Percentiles rank a stretch among this genome's conserved stretches.
These are phyloP conservation scores for Polypterus bichir DNA, from an alignment of 2,113 vertebrate species.

Conservation along the genomic window DNA sequence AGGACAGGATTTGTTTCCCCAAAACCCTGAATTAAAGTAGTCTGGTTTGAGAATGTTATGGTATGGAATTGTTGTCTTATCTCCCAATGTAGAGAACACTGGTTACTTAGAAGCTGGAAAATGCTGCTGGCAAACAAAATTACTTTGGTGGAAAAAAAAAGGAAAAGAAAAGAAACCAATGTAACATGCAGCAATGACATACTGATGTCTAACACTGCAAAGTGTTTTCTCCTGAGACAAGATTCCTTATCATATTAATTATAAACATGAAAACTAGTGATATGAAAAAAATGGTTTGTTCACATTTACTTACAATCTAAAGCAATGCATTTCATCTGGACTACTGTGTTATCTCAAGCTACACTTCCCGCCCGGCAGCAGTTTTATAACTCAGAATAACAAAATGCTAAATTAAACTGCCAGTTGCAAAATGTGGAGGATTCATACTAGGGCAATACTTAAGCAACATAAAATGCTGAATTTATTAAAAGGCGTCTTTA, in stretches of 20 bases:
- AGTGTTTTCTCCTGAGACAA: background rate
- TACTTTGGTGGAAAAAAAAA: too few relatives aligned
- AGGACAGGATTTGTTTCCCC: too few relatives aligned
- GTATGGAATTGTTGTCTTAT: too few relatives aligned
- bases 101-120: too few relatives aligned
- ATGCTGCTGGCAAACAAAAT: too few relatives aligned
- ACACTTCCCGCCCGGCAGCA: conserved; percentile 26
- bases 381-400: conserved; percentile 13
- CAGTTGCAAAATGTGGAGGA: conserved; percentile 13
- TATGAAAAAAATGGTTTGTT: background rate
- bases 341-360: too few relatives aligned
- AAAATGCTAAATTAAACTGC: conserved; percentile 8
- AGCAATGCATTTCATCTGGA: background rate
- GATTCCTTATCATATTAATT: background rate
- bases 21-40: too few relatives aligned
- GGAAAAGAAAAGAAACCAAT: too few relatives aligned
- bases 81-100: too few relatives aligned
- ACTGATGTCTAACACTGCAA: background rate
- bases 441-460: conserved; percentile 24
- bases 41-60: too few relatives aligned
- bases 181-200: background rate
- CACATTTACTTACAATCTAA: background rate
- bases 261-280: background rate
- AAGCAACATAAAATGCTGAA: conserved; percentile 24
- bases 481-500: conserved; percentile 21